Evolutionary conservation across 2,888 invertebrate species (phyloP).

Genomic region (Dione vanillae): DNA sequence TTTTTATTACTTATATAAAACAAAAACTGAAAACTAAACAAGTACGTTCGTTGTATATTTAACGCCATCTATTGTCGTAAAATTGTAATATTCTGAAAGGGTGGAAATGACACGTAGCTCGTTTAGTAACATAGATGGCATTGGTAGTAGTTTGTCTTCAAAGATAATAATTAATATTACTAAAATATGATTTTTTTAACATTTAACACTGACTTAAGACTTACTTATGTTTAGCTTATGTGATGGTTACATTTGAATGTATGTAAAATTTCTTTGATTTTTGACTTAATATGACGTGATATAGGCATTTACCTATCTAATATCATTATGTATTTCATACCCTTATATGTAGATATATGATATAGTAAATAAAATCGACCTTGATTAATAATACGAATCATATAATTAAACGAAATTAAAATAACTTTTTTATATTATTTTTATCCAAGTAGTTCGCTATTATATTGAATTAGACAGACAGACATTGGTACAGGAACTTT

Average conservation of each 20-base stretch:
- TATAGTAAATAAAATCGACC: too few relatives aligned
- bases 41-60: not conserved
- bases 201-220: too few relatives aligned
- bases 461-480: not conserved
- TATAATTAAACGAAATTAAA: not conserved
- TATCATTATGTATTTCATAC: too few relatives aligned
- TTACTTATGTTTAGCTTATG: too few relatives aligned
- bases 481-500: not conserved
- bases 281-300: too few relatives aligned
- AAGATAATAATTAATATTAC: not conserved
- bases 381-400: too few relatives aligned
- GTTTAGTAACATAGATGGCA: constrained; percentile 17
- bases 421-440: not conserved
- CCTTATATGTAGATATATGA: too few relatives aligned
- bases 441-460: not conserved
- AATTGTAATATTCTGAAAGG: not conserved
- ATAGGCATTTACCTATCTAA: too few relatives aligned
- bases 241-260: too few relatives aligned
- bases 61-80: constrained; percentile 15
- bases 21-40: not conserved
- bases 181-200: not conserved
- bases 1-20: not conserved
- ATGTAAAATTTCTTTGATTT: too few relatives aligned
- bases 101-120: not conserved
- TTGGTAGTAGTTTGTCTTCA: not conserved